phyloP scores from a whole-genome alignment of 2,888 invertebrate genomes.

The Spodoptera littoralis region DNA sequence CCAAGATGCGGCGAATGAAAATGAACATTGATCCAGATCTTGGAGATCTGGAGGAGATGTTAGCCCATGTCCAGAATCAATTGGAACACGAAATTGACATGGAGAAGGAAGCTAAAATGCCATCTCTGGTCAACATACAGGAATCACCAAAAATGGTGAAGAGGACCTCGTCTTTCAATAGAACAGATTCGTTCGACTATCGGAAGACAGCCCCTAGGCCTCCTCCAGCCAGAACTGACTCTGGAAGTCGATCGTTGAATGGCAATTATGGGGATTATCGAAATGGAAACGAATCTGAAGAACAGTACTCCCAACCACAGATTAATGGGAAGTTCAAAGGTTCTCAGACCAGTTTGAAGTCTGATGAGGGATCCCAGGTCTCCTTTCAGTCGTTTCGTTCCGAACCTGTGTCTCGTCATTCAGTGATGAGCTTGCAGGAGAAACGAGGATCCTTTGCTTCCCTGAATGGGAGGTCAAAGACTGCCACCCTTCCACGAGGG shows the following conservation, averaged over 20 bases:
- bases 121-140: conserved; percentile 75
- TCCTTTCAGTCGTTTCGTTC: conserved; percentile 82
- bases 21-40: conserved; percentile 81
- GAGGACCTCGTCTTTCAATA: conserved; percentile 71
- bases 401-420: conserved; percentile 76
- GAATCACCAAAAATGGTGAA: conserved; percentile 80
- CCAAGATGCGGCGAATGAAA: conserved; percentile 78
- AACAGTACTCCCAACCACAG: conserved; percentile 67
- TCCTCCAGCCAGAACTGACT: conserved; percentile 55
- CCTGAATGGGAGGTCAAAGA: conserved; percentile 74
- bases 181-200: conserved; percentile 71
- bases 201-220: conserved; percentile 68
- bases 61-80: conserved; percentile 84
- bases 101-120: conserved; percentile 79
- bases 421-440: conserved; percentile 77
- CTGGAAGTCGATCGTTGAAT: conserved; percentile 47
- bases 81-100: conserved; percentile 83
- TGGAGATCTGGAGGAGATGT: conserved; percentile 85
- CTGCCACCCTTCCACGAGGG: conserved; percentile 81
- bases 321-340: conserved; percentile 69
- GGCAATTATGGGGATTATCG: conserved; percentile 52
- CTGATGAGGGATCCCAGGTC: conserved; percentile 77
- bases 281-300: conserved; percentile 62
- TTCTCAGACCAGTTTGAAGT: conserved; percentile 75
- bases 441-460: conserved; percentile 71